Conservation (phyloP, 2,113 vertebrate genomes). For the Eulemur macaco region DNA sequence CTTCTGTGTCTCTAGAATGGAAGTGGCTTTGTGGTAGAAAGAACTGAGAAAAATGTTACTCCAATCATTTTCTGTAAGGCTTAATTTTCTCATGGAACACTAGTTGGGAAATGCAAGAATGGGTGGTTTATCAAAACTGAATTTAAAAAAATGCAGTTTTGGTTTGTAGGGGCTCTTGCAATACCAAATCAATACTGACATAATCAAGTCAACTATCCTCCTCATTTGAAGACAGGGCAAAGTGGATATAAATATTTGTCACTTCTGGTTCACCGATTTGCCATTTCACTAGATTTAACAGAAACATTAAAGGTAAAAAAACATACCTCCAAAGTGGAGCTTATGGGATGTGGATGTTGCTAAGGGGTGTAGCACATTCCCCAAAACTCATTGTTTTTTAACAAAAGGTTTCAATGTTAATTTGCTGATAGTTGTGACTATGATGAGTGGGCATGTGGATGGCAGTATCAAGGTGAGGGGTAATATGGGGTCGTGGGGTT, state of each 20-base stretch:
- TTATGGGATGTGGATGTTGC: background rate
- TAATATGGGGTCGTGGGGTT: rapidly evolving
- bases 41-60: background rate
- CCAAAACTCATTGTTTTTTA: background rate
- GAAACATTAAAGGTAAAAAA: constrained; percentile 26
- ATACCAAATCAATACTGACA: background rate
- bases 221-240: background rate
- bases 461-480: background rate
- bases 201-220: background rate
- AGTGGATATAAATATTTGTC: background rate
- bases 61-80: background rate
- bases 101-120: background rate
- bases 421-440: background rate
- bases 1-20: background rate
- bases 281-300: background rate
- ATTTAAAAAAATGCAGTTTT: background rate
- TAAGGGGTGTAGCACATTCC: background rate
- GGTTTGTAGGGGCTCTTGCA: background rate
- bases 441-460: background rate
- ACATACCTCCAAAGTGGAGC: background rate
- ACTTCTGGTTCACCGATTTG: background rate
- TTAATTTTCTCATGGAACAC: background rate
- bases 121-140: background rate
- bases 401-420: background rate
- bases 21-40: background rate